These are phyloP conservation scores for Coleophora flavipennella DNA, from an alignment of 2,888 invertebrate genomes.

Conservation along the genomic window DNA sequence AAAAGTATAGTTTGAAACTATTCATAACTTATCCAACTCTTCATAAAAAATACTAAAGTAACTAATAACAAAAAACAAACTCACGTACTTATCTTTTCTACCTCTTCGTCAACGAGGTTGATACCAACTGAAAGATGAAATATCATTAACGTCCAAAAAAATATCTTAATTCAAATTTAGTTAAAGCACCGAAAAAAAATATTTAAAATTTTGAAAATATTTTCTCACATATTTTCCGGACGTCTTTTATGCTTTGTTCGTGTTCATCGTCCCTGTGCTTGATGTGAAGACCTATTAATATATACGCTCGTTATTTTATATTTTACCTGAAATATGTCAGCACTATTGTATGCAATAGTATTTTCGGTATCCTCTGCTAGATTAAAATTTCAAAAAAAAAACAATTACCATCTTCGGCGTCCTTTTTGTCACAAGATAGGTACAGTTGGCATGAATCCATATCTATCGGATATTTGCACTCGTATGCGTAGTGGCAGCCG, in stretches of 20 bases:
- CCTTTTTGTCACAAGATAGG: constrained; percentile 18
- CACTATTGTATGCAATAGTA: no score
- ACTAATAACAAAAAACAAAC: neutral
- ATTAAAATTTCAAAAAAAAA: constrained; percentile 8
- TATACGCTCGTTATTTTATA: no score
- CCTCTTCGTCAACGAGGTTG: constrained; percentile 9
- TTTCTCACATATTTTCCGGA: constrained; percentile 37
- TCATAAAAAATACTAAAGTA: no score
- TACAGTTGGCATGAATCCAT: constrained; percentile 36
- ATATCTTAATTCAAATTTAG: neutral
- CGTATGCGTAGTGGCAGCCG: constrained; percentile 39
- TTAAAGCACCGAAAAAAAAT: neutral
- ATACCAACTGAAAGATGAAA: constrained; percentile 4
- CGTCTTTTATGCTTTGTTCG: constrained; percentile 12
- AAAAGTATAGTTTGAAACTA: no score
- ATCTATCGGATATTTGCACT: constrained; percentile 23
- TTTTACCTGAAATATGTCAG: no score
- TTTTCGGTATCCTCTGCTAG: no score
- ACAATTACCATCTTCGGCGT: constrained; percentile 3
- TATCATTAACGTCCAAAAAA: no score
- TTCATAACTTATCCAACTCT: no score
- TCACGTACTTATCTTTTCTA: constrained; percentile 19
- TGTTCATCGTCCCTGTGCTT: constrained; percentile 21
- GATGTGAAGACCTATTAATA: constrained; percentile 17
- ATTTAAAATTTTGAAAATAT: neutral